Evolutionary conservation across 2,888 invertebrate species (phyloP), one percentile per base, ranked within the genome.

Genomic region (Drosophila subquinaria): DNA sequence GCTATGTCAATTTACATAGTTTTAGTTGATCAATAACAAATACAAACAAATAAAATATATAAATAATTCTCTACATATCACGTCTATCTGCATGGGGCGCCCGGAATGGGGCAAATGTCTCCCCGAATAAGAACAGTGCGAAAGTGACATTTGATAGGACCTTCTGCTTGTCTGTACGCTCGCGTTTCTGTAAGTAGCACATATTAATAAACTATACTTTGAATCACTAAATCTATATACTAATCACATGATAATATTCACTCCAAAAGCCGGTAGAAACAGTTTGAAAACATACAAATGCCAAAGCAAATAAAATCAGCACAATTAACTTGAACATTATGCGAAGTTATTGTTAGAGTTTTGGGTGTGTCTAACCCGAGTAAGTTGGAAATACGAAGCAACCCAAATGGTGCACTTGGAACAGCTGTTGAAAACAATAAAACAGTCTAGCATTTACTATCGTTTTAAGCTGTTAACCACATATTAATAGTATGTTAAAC

Each of bases 121-220:
- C 64, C 36, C 53, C 50, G 9, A 69, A 30, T 13, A 47, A 3
- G n/a, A 43, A 59, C 11, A 71, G n/a, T 0, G 15, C n/a, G 8
- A 53, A 33, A 17, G 42, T 79, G 6, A 81, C 23, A 50, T 81
- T 81, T 2, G 40, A 20, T n/a, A 79, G n/a, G 2, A 79, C 1
- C 13, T n/a, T 33, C 23, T 67, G n/a, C 64, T 82, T 47, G 43
- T 67, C 71, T 15, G 75, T 33, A 3, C 8, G 23, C 17, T 17
- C 11, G 0, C 45, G 36, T 36, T 4, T 1, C 82, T 80, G 15
- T 3, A 52, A 55, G 27, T 11, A n/a, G 17, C 8, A 13, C 11
- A 27, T 30, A 11, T 48, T 33, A 30, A 13, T 27, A 1, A 1
- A 13, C 17, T n/a, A 8, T 6, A 30, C 2, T 48, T 33, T 0